phyloP scores from a whole-genome alignment of 2,888 invertebrate genomes.

The Athrips mouffetella region DNA sequence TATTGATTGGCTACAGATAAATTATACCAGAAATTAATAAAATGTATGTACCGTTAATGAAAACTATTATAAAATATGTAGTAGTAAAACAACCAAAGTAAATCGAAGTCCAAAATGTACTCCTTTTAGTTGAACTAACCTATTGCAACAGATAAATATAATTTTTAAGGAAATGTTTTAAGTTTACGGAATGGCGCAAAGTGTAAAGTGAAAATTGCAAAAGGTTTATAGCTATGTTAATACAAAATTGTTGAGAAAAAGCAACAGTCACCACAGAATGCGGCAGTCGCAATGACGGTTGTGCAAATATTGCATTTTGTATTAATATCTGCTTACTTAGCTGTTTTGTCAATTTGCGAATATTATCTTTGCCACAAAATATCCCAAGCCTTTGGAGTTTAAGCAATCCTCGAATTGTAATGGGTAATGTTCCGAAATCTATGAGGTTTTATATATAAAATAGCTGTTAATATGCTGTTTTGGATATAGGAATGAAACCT shows the following conservation, averaged over 20 bases:
- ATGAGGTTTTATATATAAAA: too few relatives aligned
- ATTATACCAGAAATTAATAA: too few relatives aligned
- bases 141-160: neutral
- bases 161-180: neutral
- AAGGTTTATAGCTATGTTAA: conserved; percentile 7
- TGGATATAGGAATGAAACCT: too few relatives aligned
- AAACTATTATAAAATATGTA: too few relatives aligned
- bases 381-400: neutral
- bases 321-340: neutral
- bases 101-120: too few relatives aligned
- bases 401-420: neutral
- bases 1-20: too few relatives aligned
- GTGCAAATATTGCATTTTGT: conserved; percentile 12
- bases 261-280: conserved; percentile 16
- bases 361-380: neutral
- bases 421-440: neutral
- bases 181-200: neutral
- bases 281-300: conserved; percentile 15
- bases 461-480: too few relatives aligned
- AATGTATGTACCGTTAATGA: neutral
- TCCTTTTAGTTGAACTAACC: too few relatives aligned
- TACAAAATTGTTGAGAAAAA: conserved; percentile 11
- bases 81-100: too few relatives aligned
- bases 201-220: conserved; percentile 9
- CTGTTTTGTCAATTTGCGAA: neutral